phyloP scores from a whole-genome alignment of 2,888 invertebrate genomes.

The Scaptodrosophila latifasciaeformis region DNA sequence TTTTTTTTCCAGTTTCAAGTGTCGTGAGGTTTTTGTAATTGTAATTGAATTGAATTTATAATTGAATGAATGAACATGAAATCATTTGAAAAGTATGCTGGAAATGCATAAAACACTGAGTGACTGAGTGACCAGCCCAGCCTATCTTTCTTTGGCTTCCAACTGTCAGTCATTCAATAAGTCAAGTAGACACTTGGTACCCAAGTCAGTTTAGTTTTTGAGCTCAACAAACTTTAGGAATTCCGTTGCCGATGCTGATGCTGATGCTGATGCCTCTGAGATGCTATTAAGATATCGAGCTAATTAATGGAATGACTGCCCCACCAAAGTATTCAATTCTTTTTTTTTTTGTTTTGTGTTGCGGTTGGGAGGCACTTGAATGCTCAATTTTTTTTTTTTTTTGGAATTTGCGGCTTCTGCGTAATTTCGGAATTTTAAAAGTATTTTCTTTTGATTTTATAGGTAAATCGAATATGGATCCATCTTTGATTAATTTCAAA shows the following conservation, averaged over 20 bases:
- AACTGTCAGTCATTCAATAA: too few species aligned
- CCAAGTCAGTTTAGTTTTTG: too few species aligned
- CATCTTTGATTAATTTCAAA: slow-evolving; percentile 72
- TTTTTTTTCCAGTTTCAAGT: too few species aligned
- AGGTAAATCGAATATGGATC: slow-evolving; percentile 52
- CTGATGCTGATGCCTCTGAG: too few species aligned
- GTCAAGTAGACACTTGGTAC: too few species aligned
- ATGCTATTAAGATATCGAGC: slow-evolving; percentile 24
- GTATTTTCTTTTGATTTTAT: background rate
- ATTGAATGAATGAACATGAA: slow-evolving; percentile 22
- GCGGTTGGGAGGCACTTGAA: too few species aligned
- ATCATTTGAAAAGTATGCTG: slow-evolving; percentile 32
- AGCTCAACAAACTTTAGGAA: too few species aligned
- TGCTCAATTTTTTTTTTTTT: slow-evolving; percentile 24
- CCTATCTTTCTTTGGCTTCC: too few species aligned
- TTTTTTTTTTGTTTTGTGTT: slow-evolving; percentile 1
- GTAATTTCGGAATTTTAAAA: slow-evolving; percentile 2
- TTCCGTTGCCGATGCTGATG: too few species aligned
- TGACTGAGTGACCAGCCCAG: slow-evolving; percentile 15
- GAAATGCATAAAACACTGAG: slow-evolving; percentile 13
- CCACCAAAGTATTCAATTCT: too few species aligned
- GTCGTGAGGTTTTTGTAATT: slow-evolving; percentile 6
- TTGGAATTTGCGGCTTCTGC: too few species aligned
- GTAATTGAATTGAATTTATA: background rate
- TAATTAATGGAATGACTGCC: slow-evolving; percentile 36